Evolutionary conservation across 1,140 invertebrate species (phyloP).

Genomic region (Hirudo medicinalis): DNA sequence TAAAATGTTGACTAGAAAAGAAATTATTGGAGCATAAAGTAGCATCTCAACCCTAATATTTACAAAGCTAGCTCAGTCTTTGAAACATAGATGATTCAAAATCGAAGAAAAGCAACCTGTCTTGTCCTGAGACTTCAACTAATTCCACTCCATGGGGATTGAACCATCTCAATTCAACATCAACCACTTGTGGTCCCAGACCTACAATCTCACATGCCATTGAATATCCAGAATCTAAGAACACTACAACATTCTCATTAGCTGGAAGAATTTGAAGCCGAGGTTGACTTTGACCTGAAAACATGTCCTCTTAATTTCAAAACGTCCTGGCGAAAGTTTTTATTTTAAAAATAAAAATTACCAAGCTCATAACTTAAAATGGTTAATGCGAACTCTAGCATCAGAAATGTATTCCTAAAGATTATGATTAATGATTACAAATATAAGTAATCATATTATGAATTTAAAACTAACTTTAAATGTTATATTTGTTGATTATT

Average conservation of each 20-base stretch:
- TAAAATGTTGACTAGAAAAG: background rate
- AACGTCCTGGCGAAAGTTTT: too few relatives aligned
- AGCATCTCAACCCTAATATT: background rate
- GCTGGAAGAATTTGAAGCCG: background rate
- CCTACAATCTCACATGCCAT: conserved; percentile 2
- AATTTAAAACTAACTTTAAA: too few relatives aligned
- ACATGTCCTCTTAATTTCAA: too few relatives aligned
- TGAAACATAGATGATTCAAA: background rate
- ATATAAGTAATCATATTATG: too few relatives aligned
- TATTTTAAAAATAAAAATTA: too few relatives aligned
- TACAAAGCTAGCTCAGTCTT: background rate
- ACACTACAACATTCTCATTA: conserved; percentile 1
- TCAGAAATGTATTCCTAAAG: too few relatives aligned
- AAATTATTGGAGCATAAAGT: background rate
- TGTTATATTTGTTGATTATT: too few relatives aligned
- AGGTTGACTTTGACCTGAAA: too few relatives aligned
- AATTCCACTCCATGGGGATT: background rate
- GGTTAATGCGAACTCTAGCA: too few relatives aligned
- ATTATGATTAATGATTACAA: too few relatives aligned
- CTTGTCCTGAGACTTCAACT: background rate
- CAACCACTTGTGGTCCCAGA: background rate
- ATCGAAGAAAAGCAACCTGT: conserved; percentile 3
- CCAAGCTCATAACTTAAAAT: too few relatives aligned
- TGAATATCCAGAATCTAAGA: background rate
- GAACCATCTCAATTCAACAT: background rate